These are phyloP conservation scores for Antigone vipio DNA, from an alignment of 2,113 vertebrate species.

Conservation along the genomic window DNA sequence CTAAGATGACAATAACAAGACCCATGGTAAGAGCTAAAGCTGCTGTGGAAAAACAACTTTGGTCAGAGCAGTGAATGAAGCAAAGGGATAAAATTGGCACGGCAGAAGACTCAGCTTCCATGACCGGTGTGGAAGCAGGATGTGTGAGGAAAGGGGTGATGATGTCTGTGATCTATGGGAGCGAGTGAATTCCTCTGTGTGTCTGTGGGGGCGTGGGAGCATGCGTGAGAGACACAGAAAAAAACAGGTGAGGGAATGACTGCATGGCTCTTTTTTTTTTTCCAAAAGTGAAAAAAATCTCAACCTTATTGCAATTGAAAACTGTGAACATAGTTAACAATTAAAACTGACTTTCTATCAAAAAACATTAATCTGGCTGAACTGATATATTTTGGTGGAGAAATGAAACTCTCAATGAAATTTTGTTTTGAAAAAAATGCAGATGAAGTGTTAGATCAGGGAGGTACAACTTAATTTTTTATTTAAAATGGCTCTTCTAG, in stretches of 20 bases:
- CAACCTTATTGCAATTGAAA: background rate
- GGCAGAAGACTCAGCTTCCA: background rate
- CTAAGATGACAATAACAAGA: background rate
- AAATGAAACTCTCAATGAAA: background rate
- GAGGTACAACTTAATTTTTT: background rate
- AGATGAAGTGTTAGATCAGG: background rate
- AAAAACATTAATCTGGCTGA: background rate
- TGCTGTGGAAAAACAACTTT: background rate
- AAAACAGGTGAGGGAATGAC: background rate
- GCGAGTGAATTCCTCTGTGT: background rate
- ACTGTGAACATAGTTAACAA: background rate
- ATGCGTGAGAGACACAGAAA: background rate
- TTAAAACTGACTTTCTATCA: background rate
- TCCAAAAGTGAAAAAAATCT: background rate
- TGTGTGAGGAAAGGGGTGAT: background rate
- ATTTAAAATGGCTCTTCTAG: background rate
- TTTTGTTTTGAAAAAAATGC: background rate
- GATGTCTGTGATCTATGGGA: background rate
- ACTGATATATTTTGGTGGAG: background rate
- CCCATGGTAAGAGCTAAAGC: background rate
- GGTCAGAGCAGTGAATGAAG: background rate
- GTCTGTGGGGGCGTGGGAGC: rapidly evolving
- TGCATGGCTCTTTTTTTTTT: background rate
- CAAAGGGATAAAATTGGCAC: background rate
- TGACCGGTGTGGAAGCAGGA: background rate